Base-by-base conservation (phyloP, 1,140 invertebrate genomes). In the Ganaspis sp. region DNA sequence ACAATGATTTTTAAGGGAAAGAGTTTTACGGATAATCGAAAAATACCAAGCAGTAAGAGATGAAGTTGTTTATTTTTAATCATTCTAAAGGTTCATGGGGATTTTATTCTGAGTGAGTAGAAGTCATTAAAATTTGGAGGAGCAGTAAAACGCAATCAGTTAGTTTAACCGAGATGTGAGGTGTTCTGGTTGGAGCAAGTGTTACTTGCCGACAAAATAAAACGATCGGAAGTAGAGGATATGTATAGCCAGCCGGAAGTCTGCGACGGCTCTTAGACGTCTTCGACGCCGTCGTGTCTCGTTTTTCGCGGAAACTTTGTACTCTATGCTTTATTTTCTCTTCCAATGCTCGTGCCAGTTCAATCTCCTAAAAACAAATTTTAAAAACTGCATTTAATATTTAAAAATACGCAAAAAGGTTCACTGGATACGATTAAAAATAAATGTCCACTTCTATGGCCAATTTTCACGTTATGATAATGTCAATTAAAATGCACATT, bases 171-270 rank as follows among this genome's bases (percentile, higher is more conserved):
- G 19, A 29, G 54, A 26, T 64, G 54, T 64, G 9, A 64, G 23
- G 23, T 64, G 58, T 64, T 64, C 23, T 64, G 58, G 58, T 64
- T 29, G 4, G 58, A 64, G 9, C 15, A 26, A 38, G 71, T 40
- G 70, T 72, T 58, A 70, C 71, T 49, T 49, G 76, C 72, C 72
- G 34, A 75, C 80, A 45, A 80, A 85, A 79, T 81, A 85, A 87
- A 83, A 85, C 78, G 75, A 82, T 81, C 85, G 85, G 84, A 87
- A 86, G 80, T 81, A 70, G 81, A 82, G 76, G 75, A 85, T 73
- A 86, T 86, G 71, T 85, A 87, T 86, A 87, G 85, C 72, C 79
- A 34, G 75, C 40, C 80, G 78, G 80, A 83, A 85, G 58, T 64
- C 58, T 64, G 23, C 58, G 45, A 49, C 58, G 58, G 15, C 58